Evolutionary conservation across 2,797 vertebrate species (phyloP), one percentile per base, ranked within the genome.

Genomic region (Atherinosoma microstoma): DNA sequence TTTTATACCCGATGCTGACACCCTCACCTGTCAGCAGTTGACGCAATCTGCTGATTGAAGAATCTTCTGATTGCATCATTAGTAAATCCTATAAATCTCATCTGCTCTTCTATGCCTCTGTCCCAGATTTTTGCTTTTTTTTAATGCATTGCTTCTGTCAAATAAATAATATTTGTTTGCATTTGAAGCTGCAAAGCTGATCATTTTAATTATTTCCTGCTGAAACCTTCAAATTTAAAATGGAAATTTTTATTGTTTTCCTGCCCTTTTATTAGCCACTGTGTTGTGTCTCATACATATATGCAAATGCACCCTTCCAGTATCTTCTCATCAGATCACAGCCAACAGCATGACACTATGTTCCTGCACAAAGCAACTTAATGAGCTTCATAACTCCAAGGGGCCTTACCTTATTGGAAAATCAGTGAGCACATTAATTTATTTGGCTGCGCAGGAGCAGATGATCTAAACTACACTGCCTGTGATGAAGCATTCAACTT

Each of bases 261-360:
- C n/a, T 83, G 71, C 42, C 73, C 78, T 83, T 84, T 83, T 66
- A 75, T 68, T 78, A 76, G 40, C 64, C 12, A 0, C 65, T 4
- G 16, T 67, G 67, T 83, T 84, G 71, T 24, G 22, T 58, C 70
- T 86, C 62, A 76, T 62, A 51, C 70, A 70, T 78, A 73, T 84
- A 91, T 92, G 87, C 83, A 80, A 88, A 91, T 83, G 73, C 36
- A 73, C 69, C 73, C 79, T 90, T 89, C 86, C 58, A 57, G 51
- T 64, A 79, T 87, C 75, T 80, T 40, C 61, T 86, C 63, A 66
- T 84, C 79, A 73, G 76, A 85, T 87, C 70, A 67, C 75, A 68
- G 61, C 75, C 40, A 61, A 74, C 80, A 49, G 73, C 69, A 38
- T 51, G 62, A 67, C 71, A 45, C 73, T 42, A 53, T 61, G 73